These are phyloP conservation scores for Diloba caeruleocephala DNA, from an alignment of 2,888 invertebrate genomes.

Conservation along the genomic window DNA sequence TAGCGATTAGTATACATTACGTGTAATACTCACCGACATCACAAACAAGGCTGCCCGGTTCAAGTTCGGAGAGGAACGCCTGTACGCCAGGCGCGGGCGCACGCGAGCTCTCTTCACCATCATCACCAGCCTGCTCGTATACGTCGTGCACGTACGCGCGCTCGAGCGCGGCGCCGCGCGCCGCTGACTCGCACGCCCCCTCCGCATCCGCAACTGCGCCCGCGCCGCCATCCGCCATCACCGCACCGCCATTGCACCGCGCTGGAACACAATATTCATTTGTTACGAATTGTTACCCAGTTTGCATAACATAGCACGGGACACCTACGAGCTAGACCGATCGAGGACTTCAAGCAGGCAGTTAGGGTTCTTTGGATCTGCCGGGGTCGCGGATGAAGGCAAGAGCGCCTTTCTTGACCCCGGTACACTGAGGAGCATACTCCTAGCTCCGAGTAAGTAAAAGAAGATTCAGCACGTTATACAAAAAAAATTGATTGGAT, in stretches of 20 bases:
- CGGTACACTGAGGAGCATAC: no score
- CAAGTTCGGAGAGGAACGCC: slow-evolving; percentile 95
- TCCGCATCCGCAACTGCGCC: slow-evolving; percentile 61
- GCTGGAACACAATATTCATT: slow-evolving; percentile 62
- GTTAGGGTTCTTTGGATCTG: no score
- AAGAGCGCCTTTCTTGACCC: no score
- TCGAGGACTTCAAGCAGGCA: no score
- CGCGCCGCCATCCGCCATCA: slow-evolving; percentile 85
- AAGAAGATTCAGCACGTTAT: no score
- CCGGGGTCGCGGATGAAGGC: no score
- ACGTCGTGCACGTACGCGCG: slow-evolving; percentile 97
- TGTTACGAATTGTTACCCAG: neutral
- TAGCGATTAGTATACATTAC: no score
- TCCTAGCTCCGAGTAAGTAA: no score
- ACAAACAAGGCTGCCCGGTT: slow-evolving; percentile 97
- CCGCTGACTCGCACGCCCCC: slow-evolving; percentile 71
- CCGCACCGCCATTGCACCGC: slow-evolving; percentile 81
- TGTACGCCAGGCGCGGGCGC: slow-evolving; percentile 92
- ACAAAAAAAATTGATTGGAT: no score
- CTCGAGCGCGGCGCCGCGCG: slow-evolving; percentile 80
- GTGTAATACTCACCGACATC: slow-evolving; percentile 93
- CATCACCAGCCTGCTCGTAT: slow-evolving; percentile 96
- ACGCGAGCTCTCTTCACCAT: slow-evolving; percentile 78
- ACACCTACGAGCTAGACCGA: no score
- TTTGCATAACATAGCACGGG: no score